phyloP scores from a whole-genome alignment of 2,797 vertebrate genomes.

The Pseudopleuronectes americanus region DNA sequence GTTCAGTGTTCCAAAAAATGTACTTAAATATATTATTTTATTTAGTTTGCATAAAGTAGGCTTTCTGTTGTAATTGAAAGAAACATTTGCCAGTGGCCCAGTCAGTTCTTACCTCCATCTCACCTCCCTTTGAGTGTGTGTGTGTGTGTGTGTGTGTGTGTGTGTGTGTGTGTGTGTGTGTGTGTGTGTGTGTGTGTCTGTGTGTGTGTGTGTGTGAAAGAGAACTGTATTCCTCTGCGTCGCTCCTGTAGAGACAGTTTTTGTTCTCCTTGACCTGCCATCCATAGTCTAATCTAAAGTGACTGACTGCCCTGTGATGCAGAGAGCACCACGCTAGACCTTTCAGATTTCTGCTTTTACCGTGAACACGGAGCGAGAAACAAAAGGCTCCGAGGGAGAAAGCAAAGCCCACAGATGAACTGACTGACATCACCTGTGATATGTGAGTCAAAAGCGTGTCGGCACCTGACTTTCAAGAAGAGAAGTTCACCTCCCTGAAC shows the following conservation, averaged over 20 bases:
- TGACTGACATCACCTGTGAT: slow-evolving; percentile 79
- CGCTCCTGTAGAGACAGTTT: slow-evolving; percentile 63
- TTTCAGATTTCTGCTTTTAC: slow-evolving; percentile 78
- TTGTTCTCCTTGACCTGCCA: slow-evolving; percentile 82
- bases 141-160: slow-evolving; percentile 13
- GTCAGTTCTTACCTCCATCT: slow-evolving; percentile 23
- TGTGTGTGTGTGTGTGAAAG: slow-evolving; percentile 31
- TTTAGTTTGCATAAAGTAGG: slow-evolving; percentile 10
- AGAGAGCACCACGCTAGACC: slow-evolving; percentile 71
- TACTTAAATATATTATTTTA: background rate
- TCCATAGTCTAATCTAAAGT: slow-evolving; percentile 82
- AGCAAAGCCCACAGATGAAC: slow-evolving; percentile 72
- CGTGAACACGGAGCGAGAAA: slow-evolving; percentile 58
- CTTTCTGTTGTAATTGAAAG: slow-evolving; percentile 42
- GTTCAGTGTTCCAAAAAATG: too few species aligned
- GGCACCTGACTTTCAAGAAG: slow-evolving; percentile 53
- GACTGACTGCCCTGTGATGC: slow-evolving; percentile 79
- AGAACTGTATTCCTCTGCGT: slow-evolving; percentile 46
- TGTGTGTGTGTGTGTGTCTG: slow-evolving; percentile 18
- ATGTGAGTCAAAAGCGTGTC: slow-evolving; percentile 61
- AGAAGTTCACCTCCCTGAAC: slow-evolving; percentile 58
- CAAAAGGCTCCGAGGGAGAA: slow-evolving; percentile 72
- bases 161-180: slow-evolving; percentile 18
- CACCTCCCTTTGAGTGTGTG: slow-evolving; percentile 26
- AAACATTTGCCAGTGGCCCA: slow-evolving; percentile 32